Base-by-base conservation (phyloP, 1,140 invertebrate genomes). In the Pseudomyrmex gracilis region DNA sequence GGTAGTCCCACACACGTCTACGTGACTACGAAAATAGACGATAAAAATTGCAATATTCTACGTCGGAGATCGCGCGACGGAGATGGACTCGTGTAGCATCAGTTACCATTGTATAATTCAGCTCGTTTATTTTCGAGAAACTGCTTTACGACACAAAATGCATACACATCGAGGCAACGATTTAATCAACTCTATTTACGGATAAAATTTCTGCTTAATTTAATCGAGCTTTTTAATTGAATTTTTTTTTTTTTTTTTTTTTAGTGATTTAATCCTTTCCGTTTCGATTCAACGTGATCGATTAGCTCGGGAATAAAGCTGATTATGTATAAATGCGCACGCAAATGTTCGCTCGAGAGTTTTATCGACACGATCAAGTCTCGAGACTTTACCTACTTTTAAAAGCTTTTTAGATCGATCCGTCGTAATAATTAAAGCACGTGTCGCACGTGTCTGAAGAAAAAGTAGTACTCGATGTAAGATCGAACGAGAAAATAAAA, bases 1-100 rank as follows among this genome's bases (percentile, higher is more conserved):
- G 34, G 76, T n/a, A 57, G 43, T 17, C n/a, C 7, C n/a, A n/a
- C n/a, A 64, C 34, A 0, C 61, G 20, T 24, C 7, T 15, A 34
- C 2, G n/a, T 5, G 51, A 61, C 17, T 7, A 47, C 22, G 17
- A 17, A 68, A 17, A 58, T 58, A 58, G 17, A 47, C 17, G 2
- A 78, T 78, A 43, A 78, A 78, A 78, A 53, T 78, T 78, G 53
- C 20, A 34, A 78, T 58, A 4, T 45, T 4, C 15, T 10, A 51
- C 24, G 22, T 47, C 47, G 12, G 13, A 67, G 61, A 67, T 67
- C 47, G 34, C 34, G 61, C 17, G 17, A 57, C 63, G 3, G 24
- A 7, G 9, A 73, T 73, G 3, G 34, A 43, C n/a, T 58, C 24
- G 20, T 20, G 53, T n/a, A 61, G 0, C 9, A 5, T 2, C 66